These are phyloP conservation scores for Thamnaconus septentrionalis DNA, from an alignment of 2,113 vertebrate genomes.

Conservation along the genomic window DNA sequence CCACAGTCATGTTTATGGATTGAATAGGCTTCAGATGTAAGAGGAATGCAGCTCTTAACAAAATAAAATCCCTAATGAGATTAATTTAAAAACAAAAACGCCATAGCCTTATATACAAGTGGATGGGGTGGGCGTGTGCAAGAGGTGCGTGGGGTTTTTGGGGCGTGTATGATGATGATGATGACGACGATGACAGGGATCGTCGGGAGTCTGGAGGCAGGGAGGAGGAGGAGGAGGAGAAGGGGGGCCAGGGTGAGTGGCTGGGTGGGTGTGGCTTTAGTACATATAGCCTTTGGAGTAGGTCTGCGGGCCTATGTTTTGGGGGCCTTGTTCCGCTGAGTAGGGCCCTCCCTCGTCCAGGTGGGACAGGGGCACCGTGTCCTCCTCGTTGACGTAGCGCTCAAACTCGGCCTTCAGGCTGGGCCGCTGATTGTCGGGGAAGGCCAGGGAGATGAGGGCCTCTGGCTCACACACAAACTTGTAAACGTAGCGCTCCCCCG, in stretches of 20 bases:
- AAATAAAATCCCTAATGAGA: slow-evolving; percentile 72
- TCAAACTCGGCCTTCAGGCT: slow-evolving; percentile 87
- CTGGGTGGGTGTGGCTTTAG: slow-evolving; percentile 69
- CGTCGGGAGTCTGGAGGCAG: slow-evolving; percentile 31
- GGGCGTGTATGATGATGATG: slow-evolving; percentile 52
- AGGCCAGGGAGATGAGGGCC: slow-evolving; percentile 92
- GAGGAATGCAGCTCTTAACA: slow-evolving; percentile 76
- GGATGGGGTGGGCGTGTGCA: slow-evolving; percentile 71
- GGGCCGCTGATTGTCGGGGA: slow-evolving; percentile 92
- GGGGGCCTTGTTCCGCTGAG: slow-evolving; percentile 76
- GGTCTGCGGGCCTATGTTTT: slow-evolving; percentile 81
- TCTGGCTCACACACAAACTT: slow-evolving; percentile 98
- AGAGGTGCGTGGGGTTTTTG: slow-evolving; percentile 55
- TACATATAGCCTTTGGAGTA: slow-evolving; percentile 91
- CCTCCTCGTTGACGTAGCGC: slow-evolving; percentile 89
- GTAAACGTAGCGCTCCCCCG: slow-evolving; percentile 98
- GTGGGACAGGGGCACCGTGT: slow-evolving; percentile 94
- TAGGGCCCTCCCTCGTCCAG: slow-evolving; percentile 84
- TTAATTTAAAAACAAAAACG: slow-evolving; percentile 80
- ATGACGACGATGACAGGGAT: too few species aligned
- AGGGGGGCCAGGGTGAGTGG: neutral
- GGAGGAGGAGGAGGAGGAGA: neutral
- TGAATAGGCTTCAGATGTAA: slow-evolving; percentile 72
- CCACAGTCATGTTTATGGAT: slow-evolving; percentile 76
- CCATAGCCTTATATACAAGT: slow-evolving; percentile 76